Evolutionary conservation across 2,888 invertebrate genomes (phyloP).

Genomic region (Unio pictorum): DNA sequence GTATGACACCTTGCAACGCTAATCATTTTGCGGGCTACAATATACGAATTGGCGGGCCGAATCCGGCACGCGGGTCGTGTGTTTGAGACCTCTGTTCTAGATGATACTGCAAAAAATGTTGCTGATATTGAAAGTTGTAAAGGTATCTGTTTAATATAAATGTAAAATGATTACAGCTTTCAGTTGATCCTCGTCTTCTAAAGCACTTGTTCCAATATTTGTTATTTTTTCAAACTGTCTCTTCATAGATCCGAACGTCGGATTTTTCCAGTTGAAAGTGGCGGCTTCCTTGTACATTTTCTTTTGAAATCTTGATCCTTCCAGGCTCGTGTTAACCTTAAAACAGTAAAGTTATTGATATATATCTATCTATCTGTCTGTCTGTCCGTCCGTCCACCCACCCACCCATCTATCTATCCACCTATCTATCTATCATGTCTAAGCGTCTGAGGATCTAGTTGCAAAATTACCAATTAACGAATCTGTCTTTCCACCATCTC

Average conservation of each 20-base stretch:
- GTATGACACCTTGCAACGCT: too few species aligned
- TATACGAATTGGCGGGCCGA: too few species aligned
- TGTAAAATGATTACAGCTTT: constrained; percentile 29
- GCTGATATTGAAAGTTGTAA: neutral
- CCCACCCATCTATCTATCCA: too few species aligned
- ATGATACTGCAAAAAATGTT: neutral
- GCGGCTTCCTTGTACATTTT: constrained; percentile 84
- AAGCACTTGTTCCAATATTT: constrained; percentile 81
- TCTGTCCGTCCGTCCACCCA: too few species aligned
- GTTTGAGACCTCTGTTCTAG: neutral
- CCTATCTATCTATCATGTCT: too few species aligned
- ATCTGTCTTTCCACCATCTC: too few species aligned
- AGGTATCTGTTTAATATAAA: neutral
- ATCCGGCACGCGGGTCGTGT: too few species aligned
- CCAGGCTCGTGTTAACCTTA: constrained; percentile 52
- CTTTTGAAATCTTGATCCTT: constrained; percentile 77
- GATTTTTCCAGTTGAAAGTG: constrained; percentile 82
- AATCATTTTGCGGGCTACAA: too few species aligned
- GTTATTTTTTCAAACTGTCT: constrained; percentile 85
- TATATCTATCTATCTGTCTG: too few species aligned
- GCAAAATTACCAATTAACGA: too few species aligned
- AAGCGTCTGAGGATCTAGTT: too few species aligned
- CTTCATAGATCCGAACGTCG: constrained; percentile 79
- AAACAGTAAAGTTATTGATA: constrained; percentile 1
- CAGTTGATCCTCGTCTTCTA: constrained; percentile 73